A percentile compares a stretch with the other conserved stretches of the same genome.
Evolutionary conservation across 2,888 invertebrate genomes (phyloP).

Genomic region (Drosophila affinis): DNA sequence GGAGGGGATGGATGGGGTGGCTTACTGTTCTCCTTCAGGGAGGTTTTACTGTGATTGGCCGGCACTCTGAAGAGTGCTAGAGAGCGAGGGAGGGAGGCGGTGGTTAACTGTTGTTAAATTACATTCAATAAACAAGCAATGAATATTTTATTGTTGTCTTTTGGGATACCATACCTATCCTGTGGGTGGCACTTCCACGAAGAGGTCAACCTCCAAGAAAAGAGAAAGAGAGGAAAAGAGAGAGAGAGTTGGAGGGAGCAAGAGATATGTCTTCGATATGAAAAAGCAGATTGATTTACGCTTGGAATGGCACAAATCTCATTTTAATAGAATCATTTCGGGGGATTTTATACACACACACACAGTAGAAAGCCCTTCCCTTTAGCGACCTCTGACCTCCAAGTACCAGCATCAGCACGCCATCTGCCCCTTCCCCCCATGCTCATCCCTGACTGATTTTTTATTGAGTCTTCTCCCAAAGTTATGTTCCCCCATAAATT

Average conservation of each 20-base stretch:
- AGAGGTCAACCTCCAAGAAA: background rate
- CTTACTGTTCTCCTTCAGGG: background rate
- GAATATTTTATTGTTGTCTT: conserved; percentile 81
- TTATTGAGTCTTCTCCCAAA: conserved; percentile 65
- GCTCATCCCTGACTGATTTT: conserved; percentile 11
- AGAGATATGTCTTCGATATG: background rate
- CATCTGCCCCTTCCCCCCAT: background rate
- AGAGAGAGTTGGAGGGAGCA: conserved; percentile 13
- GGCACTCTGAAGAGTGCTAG: background rate
- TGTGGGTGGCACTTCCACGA: background rate
- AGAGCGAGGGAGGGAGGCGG: background rate
- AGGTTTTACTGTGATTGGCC: conserved; percentile 56
- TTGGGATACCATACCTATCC: conserved; percentile 1
- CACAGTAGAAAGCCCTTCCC: background rate
- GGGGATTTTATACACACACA: conserved; percentile 57
- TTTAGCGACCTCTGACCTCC: background rate
- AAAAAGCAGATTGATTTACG: conserved; percentile 74
- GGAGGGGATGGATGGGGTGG: too few relatives aligned
- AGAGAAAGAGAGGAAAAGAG: conserved; percentile 1
- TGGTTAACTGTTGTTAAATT: conserved; percentile 81
- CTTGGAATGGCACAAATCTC: conserved; percentile 74
- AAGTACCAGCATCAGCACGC: background rate
- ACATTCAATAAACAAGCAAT: conserved; percentile 83
- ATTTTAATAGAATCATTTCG: conserved; percentile 77
- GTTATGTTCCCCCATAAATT: conserved; percentile 72